Evolutionary conservation across 2,113 vertebrate species (phyloP), one percentile per base, ranked within the genome.

Genomic region (Rhabdomys dilectus): DNA sequence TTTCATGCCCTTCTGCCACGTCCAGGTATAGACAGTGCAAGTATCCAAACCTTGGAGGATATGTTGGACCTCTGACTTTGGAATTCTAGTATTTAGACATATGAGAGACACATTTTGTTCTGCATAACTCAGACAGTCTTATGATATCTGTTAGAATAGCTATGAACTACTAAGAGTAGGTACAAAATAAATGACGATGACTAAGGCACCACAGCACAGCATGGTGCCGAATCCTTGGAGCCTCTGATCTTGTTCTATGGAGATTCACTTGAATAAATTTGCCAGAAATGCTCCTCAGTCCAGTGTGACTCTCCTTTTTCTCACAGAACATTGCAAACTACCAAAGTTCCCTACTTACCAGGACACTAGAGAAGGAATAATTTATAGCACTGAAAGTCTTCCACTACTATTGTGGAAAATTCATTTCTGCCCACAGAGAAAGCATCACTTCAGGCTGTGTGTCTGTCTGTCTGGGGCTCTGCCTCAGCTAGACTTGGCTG

Each of bases 1-100:
- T 70, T 9, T 31, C n/a, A 58, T 4, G 13, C 8, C 9, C 73
- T 76, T 77, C 3, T 60, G 13, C 6, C 13, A 1, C 1, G 0
- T 62, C 42, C 21, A 21, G 26, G 8, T 56, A 73, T 11, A 94
- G 77, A 12, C 16, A 39, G 36, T 15, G 21, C 64, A 10, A 68
- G 31, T 34, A 22, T 73, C 12, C 21, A 45, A 45, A 26, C 45
- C 45, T 53, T 51, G 51, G 51, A 51, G 6, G 5, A 66, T 31
- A 13, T 68, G 48, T 48, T 34, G 76, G 45, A 51, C 29, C 42
- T 76, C 75, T 45, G 42, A 45, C 22, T 11, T 77, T 2, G 2
- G 26, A 45, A 24, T 48, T 48, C 12, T 31, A 80, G 26, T 17
- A 51, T 80, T 51, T 36, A 53, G 48, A 19, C 1, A 8, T 53